phyloP scores from a whole-genome alignment of 2,797 vertebrate genomes.

The Molothrus aeneus region DNA sequence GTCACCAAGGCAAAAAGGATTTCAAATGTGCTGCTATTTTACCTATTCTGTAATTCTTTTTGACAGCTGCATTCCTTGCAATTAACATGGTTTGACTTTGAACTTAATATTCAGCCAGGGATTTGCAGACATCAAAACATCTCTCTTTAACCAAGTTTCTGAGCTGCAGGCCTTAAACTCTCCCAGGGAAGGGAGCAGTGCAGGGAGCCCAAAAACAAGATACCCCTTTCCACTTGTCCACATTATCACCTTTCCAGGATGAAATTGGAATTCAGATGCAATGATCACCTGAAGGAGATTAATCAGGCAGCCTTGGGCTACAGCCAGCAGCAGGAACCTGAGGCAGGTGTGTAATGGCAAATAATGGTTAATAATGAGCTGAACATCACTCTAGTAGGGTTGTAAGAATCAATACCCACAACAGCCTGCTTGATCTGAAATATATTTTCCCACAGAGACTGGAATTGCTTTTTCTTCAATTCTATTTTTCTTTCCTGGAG shows the following conservation, averaged over 20 bases:
- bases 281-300: background rate
- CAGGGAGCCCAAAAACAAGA: background rate
- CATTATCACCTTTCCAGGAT: background rate
- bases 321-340: background rate
- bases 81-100: background rate
- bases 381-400: background rate
- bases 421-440: background rate
- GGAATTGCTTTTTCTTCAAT: background rate
- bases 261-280: background rate
- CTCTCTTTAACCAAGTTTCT: background rate
- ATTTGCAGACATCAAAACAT: background rate
- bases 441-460: background rate
- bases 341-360: background rate
- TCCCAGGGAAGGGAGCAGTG: background rate
- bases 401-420: background rate
- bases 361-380: background rate
- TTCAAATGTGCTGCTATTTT: background rate
- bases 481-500: background rate
- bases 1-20: background rate
- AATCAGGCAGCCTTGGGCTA: background rate
- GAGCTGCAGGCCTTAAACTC: background rate
- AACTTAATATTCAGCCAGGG: background rate
- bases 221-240: background rate
- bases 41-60: background rate
- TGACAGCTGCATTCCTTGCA: background rate